Conservation (phyloP, 2,888 invertebrate genomes). For the Coleophora flavipennella region DNA sequence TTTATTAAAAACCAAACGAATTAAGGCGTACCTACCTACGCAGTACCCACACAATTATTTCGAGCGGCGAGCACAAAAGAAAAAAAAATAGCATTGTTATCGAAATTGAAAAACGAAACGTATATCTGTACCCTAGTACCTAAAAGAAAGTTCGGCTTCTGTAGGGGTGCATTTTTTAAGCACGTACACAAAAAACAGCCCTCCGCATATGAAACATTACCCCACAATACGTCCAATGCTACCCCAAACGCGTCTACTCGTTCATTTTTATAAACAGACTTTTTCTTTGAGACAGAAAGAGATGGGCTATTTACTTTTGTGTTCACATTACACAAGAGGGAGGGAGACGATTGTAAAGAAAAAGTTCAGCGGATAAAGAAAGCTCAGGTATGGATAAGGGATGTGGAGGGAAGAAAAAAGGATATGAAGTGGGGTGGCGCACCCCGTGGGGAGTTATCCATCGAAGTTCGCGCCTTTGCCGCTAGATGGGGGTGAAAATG, state of each 20-base stretch:
- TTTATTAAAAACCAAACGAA: constrained; percentile 43
- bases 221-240: constrained; percentile 58
- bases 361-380: constrained; percentile 70
- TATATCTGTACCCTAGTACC: constrained; percentile 46
- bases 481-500: constrained; percentile 60
- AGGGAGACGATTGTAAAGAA: constrained; percentile 54
- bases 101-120: constrained; percentile 65
- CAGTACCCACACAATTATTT: constrained; percentile 59
- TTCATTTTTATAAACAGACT: constrained; percentile 67
- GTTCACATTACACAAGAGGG: constrained; percentile 15
- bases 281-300: constrained; percentile 53
- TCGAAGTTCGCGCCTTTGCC: constrained; percentile 47
- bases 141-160: constrained; percentile 52
- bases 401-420: constrained; percentile 68
- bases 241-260: constrained; percentile 53
- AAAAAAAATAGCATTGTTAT: constrained; percentile 66
- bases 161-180: constrained; percentile 54
- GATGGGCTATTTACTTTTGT: constrained; percentile 24
- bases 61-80: constrained; percentile 37
- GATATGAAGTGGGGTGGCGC: constrained; percentile 59
- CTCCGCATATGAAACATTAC: constrained; percentile 65
- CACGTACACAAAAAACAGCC: constrained; percentile 56
- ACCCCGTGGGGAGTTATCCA: constrained; percentile 33
- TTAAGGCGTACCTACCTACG: constrained; percentile 25
- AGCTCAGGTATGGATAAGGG: constrained; percentile 71